These are phyloP conservation scores for Psittacula cyanocephala DNA, from an alignment of 2,113 vertebrate genomes.

Conservation along the genomic window DNA sequence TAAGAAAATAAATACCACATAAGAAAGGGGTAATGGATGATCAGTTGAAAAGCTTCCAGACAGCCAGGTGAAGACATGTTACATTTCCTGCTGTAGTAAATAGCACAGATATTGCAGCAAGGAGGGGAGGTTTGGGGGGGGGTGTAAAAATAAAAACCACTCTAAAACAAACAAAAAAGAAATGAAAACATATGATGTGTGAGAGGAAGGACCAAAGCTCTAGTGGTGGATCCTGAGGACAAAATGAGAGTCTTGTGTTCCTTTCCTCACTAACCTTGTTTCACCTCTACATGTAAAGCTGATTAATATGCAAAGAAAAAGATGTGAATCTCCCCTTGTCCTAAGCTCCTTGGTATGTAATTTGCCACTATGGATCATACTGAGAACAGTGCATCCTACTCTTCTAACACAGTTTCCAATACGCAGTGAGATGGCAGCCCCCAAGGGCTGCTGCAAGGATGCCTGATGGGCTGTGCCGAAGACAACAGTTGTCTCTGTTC, in stretches of 20 bases:
- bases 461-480: not conserved
- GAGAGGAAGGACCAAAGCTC: not conserved
- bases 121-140: fast-evolving
- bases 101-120: not conserved
- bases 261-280: not conserved
- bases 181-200: not conserved
- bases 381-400: too few species aligned
- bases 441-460: not conserved
- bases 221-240: not conserved
- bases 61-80: not conserved
- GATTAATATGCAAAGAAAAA: not conserved
- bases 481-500: not conserved
- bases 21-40: not conserved
- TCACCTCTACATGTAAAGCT: not conserved
- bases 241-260: not conserved
- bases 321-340: not conserved
- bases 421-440: not conserved
- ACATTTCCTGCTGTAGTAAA: not conserved
- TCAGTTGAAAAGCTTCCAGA: not conserved
- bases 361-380: not conserved
- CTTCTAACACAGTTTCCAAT: not conserved
- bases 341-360: not conserved
- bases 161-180: not conserved
- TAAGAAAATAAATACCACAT: not conserved
- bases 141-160: not conserved